phyloP scores from a whole-genome alignment of 2,888 invertebrate species.

The Fragum whitleyi region DNA sequence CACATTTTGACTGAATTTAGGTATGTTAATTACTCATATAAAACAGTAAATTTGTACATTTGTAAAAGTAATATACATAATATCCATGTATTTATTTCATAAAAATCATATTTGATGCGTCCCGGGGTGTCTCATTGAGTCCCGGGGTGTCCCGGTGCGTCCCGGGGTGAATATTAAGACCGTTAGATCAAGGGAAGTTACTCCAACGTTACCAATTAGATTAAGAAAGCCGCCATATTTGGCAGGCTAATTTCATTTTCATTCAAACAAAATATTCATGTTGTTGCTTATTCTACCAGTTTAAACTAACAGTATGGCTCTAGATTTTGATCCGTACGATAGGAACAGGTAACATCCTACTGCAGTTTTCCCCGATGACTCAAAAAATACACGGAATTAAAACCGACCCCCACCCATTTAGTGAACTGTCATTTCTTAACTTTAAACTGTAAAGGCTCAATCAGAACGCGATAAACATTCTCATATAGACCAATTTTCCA shows the following conservation, averaged over 20 bases:
- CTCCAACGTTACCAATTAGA: not conserved
- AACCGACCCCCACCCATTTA: not conserved
- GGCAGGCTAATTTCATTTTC: conserved; percentile 31
- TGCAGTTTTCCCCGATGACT: not conserved
- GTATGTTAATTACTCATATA: too few relatives aligned
- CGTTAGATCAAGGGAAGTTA: not conserved
- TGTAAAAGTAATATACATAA: too few relatives aligned
- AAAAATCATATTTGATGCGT: too few relatives aligned
- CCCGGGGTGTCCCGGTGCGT: too few relatives aligned
- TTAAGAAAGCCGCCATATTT: conserved; percentile 43
- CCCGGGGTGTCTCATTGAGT: too few relatives aligned
- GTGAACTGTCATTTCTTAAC: not conserved
- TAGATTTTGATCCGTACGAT: conserved; percentile 56
- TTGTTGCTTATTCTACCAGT: not conserved
- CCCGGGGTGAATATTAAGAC: too few relatives aligned
- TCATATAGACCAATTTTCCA: too few relatives aligned
- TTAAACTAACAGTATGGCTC: conserved; percentile 40
- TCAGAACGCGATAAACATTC: too few relatives aligned
- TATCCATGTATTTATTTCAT: too few relatives aligned
- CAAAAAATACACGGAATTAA: not conserved
- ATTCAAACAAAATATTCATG: not conserved
- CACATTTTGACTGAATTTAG: too few relatives aligned
- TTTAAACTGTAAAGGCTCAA: too few relatives aligned
- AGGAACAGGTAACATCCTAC: conserved; percentile 39
- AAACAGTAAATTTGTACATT: too few relatives aligned